Base-by-base conservation (phyloP, 1,140 invertebrate genomes). In the Orussus abietinus region DNA sequence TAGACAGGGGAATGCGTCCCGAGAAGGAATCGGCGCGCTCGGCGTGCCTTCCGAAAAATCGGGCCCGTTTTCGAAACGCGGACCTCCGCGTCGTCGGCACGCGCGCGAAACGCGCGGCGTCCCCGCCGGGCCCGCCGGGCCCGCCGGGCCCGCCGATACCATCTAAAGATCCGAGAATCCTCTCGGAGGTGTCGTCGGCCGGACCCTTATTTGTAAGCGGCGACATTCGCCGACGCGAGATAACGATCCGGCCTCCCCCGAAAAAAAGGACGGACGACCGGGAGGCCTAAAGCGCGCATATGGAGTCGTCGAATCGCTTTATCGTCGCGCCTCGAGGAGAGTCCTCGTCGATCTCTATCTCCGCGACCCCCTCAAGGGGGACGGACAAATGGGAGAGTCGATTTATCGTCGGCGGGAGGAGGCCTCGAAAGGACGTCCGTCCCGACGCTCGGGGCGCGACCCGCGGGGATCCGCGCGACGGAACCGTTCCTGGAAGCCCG, bases 1-100 rank as follows among this genome's bases (percentile, higher is more conserved):
- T 69, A 72, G 69, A 72, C 67, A 72, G 57, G 48, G 59, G 67
- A 68, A 72, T 72, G 64, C 54, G 49, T 48, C 40, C 13, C 15
- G n/a, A 19, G 12, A 19, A 36, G 17, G 13, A 18, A 36, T 36
- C 21, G 34, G 15, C 18, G 17, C 34, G 34, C 11, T 9, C 18
- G 10, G 14, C 22, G 6, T 25, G 22, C 22, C 6, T 25, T 7
- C 22, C 22, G 22, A 25, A n/a, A 25, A 25, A 25, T 25, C 22
- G n/a, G 22, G 22, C 22, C 22, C 22, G n/a, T 7, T 7, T 7
- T 7, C 22, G 6, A 25, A n/a, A 7, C 6, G 22, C 22, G 6
- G 22, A 22, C 20, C 12, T 33, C 22, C 10, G 11, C 13, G 41
- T 32, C 15, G 29, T 34, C 21, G 32, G 29, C 18, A 30, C 29